phyloP scores from a whole-genome alignment of 2,888 invertebrate genomes.

The Drosophila putrida region DNA sequence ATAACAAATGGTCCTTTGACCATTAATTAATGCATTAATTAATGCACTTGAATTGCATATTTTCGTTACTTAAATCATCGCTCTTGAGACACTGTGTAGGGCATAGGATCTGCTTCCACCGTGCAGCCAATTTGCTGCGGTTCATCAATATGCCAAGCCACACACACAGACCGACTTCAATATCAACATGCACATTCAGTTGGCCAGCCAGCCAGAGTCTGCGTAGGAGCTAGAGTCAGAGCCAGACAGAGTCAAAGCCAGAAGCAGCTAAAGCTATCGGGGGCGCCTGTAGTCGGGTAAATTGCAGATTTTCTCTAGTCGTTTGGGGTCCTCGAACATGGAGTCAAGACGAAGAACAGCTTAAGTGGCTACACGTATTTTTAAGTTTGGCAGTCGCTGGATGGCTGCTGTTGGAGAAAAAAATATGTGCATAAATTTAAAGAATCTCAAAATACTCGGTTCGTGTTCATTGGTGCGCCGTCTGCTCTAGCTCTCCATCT shows the following conservation, averaged over 20 bases:
- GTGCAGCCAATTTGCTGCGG: constrained; percentile 79
- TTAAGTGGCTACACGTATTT: constrained; percentile 74
- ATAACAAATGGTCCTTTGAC: no score
- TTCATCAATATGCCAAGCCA: constrained; percentile 81
- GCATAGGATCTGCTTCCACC: constrained; percentile 44
- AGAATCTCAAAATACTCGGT: constrained; percentile 78
- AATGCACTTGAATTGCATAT: no score
- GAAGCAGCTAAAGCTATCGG: constrained; percentile 21
- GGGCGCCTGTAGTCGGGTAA: constrained; percentile 33
- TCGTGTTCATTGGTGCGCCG: constrained; percentile 69
- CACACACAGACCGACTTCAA: constrained; percentile 31
- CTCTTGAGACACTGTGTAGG: constrained; percentile 54
- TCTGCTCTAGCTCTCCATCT: constrained; percentile 45
- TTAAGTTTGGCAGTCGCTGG: constrained; percentile 39
- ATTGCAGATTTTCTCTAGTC: constrained; percentile 47
- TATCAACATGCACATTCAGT: constrained; percentile 3
- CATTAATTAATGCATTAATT: no score
- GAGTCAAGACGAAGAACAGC: constrained; percentile 53
- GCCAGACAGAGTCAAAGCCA: constrained; percentile 27
- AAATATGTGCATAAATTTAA: constrained; percentile 82
- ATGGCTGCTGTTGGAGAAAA: constrained; percentile 52
- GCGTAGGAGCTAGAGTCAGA: constrained; percentile 14
- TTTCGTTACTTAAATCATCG: not conserved
- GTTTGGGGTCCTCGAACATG: constrained; percentile 12
- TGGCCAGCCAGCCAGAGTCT: constrained; percentile 40